A percentile compares a stretch with the other conserved stretches of the same genome.
Conservation (phyloP, 2,888 invertebrate genomes). For the Acanthosepion lycidas region DNA sequence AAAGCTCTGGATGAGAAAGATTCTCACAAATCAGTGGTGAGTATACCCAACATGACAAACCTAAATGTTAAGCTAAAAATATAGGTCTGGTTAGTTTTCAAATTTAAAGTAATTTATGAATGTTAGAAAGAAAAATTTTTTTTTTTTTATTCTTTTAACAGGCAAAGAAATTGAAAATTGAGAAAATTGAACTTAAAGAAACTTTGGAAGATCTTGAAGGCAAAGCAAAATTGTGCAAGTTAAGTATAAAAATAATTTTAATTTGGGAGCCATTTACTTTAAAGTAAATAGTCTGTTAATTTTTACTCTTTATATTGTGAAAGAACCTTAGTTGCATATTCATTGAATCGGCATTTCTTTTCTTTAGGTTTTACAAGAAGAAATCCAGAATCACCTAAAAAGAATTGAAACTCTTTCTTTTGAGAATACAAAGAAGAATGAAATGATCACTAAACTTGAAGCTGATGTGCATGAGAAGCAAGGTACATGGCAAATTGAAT, state of each 20-base stretch:
- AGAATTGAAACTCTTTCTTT: not conserved
- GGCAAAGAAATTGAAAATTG: constrained; percentile 17
- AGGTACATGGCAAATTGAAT: not conserved
- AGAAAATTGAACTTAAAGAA: not conserved
- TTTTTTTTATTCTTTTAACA: not conserved
- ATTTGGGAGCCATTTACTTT: too few species aligned
- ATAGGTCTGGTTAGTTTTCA: too few species aligned
- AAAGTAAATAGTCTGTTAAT: too few species aligned
- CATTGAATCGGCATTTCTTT: not conserved
- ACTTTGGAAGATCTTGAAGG: constrained; percentile 18
- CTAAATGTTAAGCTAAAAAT: too few species aligned
- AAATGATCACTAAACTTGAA: not conserved
- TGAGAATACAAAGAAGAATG: not conserved
- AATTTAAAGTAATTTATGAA: too few species aligned
- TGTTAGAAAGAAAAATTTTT: too few species aligned
- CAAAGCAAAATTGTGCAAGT: not conserved
- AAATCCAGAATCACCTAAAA: not conserved
- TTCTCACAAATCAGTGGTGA: not conserved
- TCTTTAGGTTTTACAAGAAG: not conserved
- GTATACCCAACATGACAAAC: not conserved
- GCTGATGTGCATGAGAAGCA: not conserved
- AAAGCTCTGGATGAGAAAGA: not conserved
- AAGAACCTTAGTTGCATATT: too few species aligned
- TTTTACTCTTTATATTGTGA: too few species aligned
- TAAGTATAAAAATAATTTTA: not conserved